Evolutionary conservation across 2,797 vertebrate species (phyloP), one percentile per base, ranked within the genome.

Genomic region (Enteromius paludinosus): DNA sequence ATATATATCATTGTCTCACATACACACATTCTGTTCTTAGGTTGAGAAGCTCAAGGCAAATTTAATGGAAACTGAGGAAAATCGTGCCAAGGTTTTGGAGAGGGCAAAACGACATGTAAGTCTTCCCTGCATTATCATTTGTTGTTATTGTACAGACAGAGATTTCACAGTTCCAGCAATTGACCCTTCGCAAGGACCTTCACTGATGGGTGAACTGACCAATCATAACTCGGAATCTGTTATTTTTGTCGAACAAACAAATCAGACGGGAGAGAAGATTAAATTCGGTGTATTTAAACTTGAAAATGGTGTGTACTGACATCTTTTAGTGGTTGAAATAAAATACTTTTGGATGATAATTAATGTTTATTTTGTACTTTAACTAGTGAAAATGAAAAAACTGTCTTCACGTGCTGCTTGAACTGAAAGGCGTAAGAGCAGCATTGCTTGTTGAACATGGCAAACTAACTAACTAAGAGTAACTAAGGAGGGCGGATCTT

Each of bases 71-170:
- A 79, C 72, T 0, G 93, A 95, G 74, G 90, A 94, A 81, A 86
- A 90, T 76, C 88, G 88, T 87, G 71, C 74, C 2, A 93, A 92
- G 87, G 90, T 95, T 15, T 89, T 95, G 3, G 94, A 95, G 0
- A 90, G 93, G 83, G 94, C 94, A 17, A 95, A 95, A 87, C 91
- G 93, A 94, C 93, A 95, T 10, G 95, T 95, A 88, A 92, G 92
- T 82, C 4, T 73, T 61, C 10, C 23, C 17, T 20, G 59, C 23
- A 33, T 62, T 14, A 64, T 45, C 47, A 14, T 15, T 54, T 56
- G 12, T 14, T 73, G 18, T 17, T 30, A 30, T 62, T 30, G 28
- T 62, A 30, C 14, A 62, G 59, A 62, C 6, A 12, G 1, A 59
- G 54, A 5, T 59, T 23, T 25, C 11, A 45, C 43, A 45, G 43